Conservation (phyloP, 2,888 invertebrate genomes). For the Baccha elongata region DNA sequence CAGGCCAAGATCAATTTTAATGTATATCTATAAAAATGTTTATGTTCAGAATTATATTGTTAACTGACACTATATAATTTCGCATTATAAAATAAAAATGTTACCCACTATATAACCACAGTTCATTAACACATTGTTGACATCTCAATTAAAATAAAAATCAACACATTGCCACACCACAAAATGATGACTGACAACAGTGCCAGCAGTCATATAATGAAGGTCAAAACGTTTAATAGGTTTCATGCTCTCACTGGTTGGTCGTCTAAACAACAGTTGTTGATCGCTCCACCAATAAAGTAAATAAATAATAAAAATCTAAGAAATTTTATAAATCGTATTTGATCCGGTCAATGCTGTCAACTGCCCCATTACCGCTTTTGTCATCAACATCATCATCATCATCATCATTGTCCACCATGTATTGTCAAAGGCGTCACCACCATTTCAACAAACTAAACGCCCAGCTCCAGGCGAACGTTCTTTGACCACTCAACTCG, state of each 20-base stretch:
- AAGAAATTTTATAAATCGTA: slow-evolving; percentile 42
- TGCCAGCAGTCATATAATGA: slow-evolving; percentile 30
- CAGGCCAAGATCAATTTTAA: slow-evolving; percentile 33
- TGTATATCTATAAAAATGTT: slow-evolving; percentile 22
- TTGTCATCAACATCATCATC: slow-evolving; percentile 39
- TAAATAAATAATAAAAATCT: slow-evolving; percentile 29
- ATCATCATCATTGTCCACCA: slow-evolving; percentile 12
- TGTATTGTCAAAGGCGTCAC: slow-evolving; percentile 31
- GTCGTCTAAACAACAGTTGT: slow-evolving; percentile 10
- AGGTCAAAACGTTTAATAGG: slow-evolving; percentile 61
- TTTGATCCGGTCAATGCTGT: slow-evolving; percentile 60
- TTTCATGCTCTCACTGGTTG: slow-evolving; percentile 41
- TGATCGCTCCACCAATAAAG: slow-evolving; percentile 5
- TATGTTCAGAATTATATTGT: not conserved
- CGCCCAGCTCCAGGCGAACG: slow-evolving; percentile 17
- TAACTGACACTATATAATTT: not conserved
- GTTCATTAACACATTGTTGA: slow-evolving; percentile 71
- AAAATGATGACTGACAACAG: slow-evolving; percentile 59
- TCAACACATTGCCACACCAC: slow-evolving; percentile 63
- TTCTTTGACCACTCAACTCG: slow-evolving; percentile 35
- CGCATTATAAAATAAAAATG: not conserved
- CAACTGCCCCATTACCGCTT: slow-evolving; percentile 29
- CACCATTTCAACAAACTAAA: slow-evolving; percentile 12
- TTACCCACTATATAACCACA: slow-evolving; percentile 29
- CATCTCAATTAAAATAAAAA: slow-evolving; percentile 67